A percentile compares a stretch with the other conserved stretches of the same genome.
phyloP scores from a whole-genome alignment of 2,797 vertebrate genomes.

The Eulemur coronatus region DNA sequence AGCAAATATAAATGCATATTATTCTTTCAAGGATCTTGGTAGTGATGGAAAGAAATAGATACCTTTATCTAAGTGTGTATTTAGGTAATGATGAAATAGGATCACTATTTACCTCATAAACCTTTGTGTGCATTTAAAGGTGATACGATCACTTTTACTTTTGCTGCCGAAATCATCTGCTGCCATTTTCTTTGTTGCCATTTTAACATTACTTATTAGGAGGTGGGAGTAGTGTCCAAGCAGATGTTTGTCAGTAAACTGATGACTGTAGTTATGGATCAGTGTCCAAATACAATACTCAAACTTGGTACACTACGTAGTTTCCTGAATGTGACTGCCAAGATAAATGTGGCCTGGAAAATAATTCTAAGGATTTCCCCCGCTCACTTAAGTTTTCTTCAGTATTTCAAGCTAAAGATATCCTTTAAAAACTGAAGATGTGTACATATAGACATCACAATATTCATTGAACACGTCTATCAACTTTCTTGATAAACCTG shows the following conservation, averaged over 20 bases:
- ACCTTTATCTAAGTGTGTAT: background rate
- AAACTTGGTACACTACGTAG: slow-evolving; percentile 84
- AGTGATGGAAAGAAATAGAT: background rate
- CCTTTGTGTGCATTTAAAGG: slow-evolving; percentile 72
- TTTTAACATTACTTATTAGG: slow-evolving; percentile 83
- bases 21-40: background rate
- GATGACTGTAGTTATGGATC: slow-evolving; percentile 85
- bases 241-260: slow-evolving; percentile 87
- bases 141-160: slow-evolving; percentile 79
- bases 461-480: slow-evolving; percentile 2
- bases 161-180: slow-evolving; percentile 81
- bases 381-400: slow-evolving; percentile 73
- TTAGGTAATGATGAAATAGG: background rate
- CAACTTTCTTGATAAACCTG: slow-evolving; percentile 46
- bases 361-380: slow-evolving; percentile 79
- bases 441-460: background rate
- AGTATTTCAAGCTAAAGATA: slow-evolving; percentile 73
- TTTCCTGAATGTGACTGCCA: slow-evolving; percentile 84
- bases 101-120: slow-evolving; percentile 54
- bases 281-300: slow-evolving; percentile 87
- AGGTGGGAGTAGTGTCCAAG: slow-evolving; percentile 84
- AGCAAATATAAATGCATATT: background rate
- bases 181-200: slow-evolving; percentile 82
- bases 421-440: background rate
- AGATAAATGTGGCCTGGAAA: slow-evolving; percentile 86